Percentiles rank a stretch among this genome's conserved stretches.
Conservation (phyloP, 2,113 vertebrate species). For the Mus pahari region DNA sequence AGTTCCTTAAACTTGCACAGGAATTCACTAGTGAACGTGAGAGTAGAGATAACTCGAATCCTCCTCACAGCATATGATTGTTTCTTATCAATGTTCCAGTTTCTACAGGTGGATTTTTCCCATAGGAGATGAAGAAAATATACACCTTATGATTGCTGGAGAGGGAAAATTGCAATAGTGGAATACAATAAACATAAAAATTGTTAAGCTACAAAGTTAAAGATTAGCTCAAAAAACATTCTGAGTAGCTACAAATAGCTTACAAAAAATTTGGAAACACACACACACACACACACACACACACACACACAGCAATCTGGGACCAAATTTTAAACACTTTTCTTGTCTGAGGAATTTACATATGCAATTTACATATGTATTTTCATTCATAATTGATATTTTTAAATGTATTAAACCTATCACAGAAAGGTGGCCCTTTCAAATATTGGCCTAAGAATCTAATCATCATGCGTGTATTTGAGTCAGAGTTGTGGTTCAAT, state of each 20-base stretch:
- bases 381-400: conserved; percentile 68
- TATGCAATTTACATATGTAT: conserved; percentile 67
- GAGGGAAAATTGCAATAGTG: neutral
- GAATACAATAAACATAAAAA: conserved; percentile 42
- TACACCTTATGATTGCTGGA: neutral
- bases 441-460: conserved; percentile 66
- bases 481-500: conserved; percentile 47
- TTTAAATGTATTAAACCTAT: conserved; percentile 62
- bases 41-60: neutral
- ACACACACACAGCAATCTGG: neutral
- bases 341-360: conserved; percentile 58
- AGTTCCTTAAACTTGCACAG: neutral
- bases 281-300: neutral
- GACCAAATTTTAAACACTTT: conserved; percentile 51
- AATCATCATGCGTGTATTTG: conserved; percentile 55
- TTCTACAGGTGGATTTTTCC: neutral
- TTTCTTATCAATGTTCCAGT: neutral
- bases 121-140: neutral
- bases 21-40: neutral
- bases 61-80: neutral
- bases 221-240: neutral
- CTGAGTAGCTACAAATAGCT: conserved; percentile 28
- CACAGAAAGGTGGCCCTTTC: conserved; percentile 63
- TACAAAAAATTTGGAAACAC: conserved; percentile 37
- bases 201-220: conserved; percentile 11